These are phyloP conservation scores for Corydoras maculifer DNA, from an alignment of 2,113 vertebrate species.

Conservation along the genomic window DNA sequence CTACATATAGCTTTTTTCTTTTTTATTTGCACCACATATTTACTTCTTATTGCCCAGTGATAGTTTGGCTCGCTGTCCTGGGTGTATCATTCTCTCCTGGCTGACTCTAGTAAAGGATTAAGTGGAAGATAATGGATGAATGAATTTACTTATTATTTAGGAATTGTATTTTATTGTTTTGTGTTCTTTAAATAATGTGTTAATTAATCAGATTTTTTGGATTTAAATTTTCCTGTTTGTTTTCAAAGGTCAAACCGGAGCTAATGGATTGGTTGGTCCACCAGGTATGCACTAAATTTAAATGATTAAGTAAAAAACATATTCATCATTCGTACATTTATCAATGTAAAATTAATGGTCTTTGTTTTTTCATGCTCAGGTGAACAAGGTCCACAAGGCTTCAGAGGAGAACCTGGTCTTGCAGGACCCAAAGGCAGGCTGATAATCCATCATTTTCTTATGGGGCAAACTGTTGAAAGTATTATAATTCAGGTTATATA, in stretches of 20 bases:
- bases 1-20: neutral
- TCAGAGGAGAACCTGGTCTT: slow-evolving; percentile 80
- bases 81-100: too few species aligned
- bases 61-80: too few species aligned
- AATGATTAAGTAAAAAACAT: neutral
- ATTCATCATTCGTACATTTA: neutral
- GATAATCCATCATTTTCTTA: too few species aligned
- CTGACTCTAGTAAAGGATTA: too few species aligned
- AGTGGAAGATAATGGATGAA: too few species aligned
- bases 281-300: slow-evolving; percentile 5
- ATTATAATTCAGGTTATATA: neutral
- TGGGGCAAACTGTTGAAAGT: too few species aligned
- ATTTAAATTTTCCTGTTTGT: neutral
- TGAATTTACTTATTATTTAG: too few species aligned
- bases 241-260: slow-evolving; percentile 30
- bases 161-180: too few species aligned
- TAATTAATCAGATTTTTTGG: too few species aligned
- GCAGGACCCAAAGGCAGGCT: slow-evolving; percentile 76
- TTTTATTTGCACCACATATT: neutral
- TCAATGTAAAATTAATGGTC: neutral
- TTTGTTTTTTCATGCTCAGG: slow-evolving; percentile 52
- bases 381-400: slow-evolving; percentile 75
- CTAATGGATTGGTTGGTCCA: slow-evolving; percentile 30
- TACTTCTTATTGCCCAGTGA: too few species aligned
- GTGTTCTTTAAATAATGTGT: too few species aligned